Conservation (phyloP, 2,113 vertebrate genomes). For the Hiodon alosoides region DNA sequence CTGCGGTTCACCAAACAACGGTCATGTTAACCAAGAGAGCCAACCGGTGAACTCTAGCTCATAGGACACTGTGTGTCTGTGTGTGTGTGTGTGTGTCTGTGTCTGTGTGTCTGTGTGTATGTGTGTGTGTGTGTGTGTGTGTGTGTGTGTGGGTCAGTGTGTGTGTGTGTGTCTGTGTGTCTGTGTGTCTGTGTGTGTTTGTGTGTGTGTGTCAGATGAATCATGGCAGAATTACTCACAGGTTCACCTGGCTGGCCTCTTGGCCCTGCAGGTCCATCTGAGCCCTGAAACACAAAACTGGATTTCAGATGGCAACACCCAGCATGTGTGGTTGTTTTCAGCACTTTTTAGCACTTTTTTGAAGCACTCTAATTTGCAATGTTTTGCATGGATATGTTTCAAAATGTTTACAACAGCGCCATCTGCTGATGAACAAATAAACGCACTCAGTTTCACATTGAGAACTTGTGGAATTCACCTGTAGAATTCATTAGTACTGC, state of each 20-base stretch:
- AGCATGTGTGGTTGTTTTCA: background rate
- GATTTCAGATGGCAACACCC: background rate
- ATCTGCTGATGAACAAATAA: too few species aligned
- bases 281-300: conserved; percentile 61
- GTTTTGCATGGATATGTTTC: too few species aligned
- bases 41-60: too few species aligned
- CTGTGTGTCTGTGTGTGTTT: background rate
- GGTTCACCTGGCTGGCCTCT: conserved; percentile 82
- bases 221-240: conserved; percentile 62
- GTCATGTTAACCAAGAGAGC: background rate
- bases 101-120: too few species aligned
- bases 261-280: conserved; percentile 73
- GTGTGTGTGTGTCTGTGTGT: background rate
- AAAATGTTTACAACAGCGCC: too few species aligned
- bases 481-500: too few species aligned
- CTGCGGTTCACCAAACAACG: conserved; percentile 50
- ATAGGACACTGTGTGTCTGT: too few species aligned
- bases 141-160: too few species aligned
- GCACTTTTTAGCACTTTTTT: background rate
- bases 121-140: background rate
- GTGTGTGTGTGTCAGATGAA: background rate
- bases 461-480: too few species aligned
- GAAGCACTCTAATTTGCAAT: too few species aligned
- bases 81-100: background rate
- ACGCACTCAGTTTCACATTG: too few species aligned